phyloP scores from a whole-genome alignment of 2,113 vertebrate genomes.

The Prolemur simus region DNA sequence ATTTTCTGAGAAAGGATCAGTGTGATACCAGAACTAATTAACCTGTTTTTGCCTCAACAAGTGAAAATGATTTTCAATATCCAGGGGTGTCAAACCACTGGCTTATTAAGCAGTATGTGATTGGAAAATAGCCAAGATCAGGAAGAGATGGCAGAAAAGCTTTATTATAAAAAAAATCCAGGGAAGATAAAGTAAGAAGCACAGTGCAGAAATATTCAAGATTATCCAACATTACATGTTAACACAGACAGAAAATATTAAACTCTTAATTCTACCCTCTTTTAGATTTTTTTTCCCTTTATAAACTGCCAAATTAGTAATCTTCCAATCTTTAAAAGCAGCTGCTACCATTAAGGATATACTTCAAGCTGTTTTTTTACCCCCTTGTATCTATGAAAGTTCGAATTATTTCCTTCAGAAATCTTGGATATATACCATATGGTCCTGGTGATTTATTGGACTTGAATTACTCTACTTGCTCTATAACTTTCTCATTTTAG shows the following conservation, averaged over 20 bases:
- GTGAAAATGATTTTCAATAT: not conserved
- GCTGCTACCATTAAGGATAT: conserved; percentile 72
- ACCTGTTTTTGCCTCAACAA: not conserved
- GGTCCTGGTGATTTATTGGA: conserved; percentile 79
- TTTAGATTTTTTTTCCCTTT: not conserved
- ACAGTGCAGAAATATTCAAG: not conserved
- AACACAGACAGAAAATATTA: not conserved
- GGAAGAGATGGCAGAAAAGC: not conserved
- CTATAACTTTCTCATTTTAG: conserved; percentile 68
- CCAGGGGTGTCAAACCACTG: rapidly evolving
- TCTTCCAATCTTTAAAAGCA: conserved; percentile 67
- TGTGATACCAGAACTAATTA: not conserved
- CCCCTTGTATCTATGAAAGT: conserved; percentile 71
- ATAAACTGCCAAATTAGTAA: conserved; percentile 64
- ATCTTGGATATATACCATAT: conserved; percentile 82
- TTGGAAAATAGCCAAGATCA: not conserved
- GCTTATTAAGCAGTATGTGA: not conserved
- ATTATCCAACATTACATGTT: not conserved
- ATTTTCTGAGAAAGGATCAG: not conserved
- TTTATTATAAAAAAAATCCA: not conserved
- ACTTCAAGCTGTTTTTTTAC: conserved; percentile 64
- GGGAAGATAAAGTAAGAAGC: not conserved
- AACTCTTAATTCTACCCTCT: not conserved
- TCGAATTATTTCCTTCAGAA: conserved; percentile 80
- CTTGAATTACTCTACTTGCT: conserved; percentile 66